Evolutionary conservation across 2,113 vertebrate genomes (phyloP).

Genomic region (Pao palembangensis): DNA sequence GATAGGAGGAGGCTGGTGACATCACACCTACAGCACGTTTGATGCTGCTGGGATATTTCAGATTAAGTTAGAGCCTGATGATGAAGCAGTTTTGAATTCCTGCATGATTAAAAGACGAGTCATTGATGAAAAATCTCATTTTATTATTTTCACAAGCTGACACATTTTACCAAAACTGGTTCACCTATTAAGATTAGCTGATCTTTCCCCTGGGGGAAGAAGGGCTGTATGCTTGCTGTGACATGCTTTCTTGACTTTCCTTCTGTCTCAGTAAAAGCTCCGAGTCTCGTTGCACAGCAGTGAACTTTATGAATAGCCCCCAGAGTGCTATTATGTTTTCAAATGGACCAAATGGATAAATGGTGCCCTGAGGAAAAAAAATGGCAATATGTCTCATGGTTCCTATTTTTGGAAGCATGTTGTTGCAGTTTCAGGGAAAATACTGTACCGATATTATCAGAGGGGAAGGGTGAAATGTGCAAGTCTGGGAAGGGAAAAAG

Average conservation of each 20-base stretch:
- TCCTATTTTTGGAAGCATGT: slow-evolving; percentile 44
- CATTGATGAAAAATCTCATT: neutral
- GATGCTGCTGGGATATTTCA: slow-evolving; percentile 38
- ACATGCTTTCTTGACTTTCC: slow-evolving; percentile 32
- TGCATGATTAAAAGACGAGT: slow-evolving; percentile 16
- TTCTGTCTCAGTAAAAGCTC: slow-evolving; percentile 46
- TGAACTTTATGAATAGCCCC: slow-evolving; percentile 62
- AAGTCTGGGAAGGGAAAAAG: slow-evolving; percentile 9
- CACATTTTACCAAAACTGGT: slow-evolving; percentile 14
- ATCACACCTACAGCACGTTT: slow-evolving; percentile 44
- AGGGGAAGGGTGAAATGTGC: slow-evolving; percentile 19
- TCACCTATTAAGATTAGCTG: neutral
- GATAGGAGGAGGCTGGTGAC: slow-evolving; percentile 48
- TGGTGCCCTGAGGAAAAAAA: slow-evolving; percentile 49
- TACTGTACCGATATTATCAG: slow-evolving; percentile 33
- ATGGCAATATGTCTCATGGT: slow-evolving; percentile 27
- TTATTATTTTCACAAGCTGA: slow-evolving; percentile 1
- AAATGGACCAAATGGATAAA: slow-evolving; percentile 58
- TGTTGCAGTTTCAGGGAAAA: slow-evolving; percentile 59
- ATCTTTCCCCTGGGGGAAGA: neutral
- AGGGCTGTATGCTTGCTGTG: slow-evolving; percentile 11
- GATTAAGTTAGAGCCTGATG: slow-evolving; percentile 48
- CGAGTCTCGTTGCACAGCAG: slow-evolving; percentile 49
- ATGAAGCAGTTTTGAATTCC: slow-evolving; percentile 49
- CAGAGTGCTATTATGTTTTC: slow-evolving; percentile 50